phyloP scores from a whole-genome alignment of 92 coral and sea anemone species.

The Porites divaricata region DNA sequence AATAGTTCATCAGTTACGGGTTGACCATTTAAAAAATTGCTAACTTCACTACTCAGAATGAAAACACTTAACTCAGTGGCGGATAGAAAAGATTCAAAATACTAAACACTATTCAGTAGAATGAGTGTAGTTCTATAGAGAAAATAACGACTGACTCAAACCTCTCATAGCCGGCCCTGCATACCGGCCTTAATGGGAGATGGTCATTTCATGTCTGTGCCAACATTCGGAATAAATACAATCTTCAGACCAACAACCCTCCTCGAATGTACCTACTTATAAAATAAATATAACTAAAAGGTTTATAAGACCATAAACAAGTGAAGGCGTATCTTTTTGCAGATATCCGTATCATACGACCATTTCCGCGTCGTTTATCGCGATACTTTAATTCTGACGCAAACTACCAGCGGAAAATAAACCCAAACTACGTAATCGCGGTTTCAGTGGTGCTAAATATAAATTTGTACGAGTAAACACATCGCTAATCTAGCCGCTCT shows the following conservation, averaged over 20 bases:
- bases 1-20: too few species aligned
- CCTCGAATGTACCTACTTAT: not conserved
- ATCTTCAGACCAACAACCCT: not conserved
- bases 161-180: not conserved
- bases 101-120: too few species aligned
- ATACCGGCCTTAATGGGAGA: not conserved
- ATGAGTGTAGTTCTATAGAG: too few species aligned
- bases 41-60: too few species aligned
- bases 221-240: not conserved
- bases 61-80: too few species aligned
- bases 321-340: constrained; percentile 9
- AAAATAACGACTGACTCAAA: not conserved
- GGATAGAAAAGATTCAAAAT: too few species aligned
- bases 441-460: constrained; percentile 30
- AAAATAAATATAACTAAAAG: too few species aligned
- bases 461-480: constrained; percentile 19
- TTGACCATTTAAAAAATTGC: too few species aligned
- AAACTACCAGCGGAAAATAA: constrained; percentile 16
- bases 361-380: constrained; percentile 7
- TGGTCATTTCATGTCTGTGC: not conserved
- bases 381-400: constrained; percentile 16
- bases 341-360: not conserved
- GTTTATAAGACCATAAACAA: not conserved
- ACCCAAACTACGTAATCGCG: constrained; percentile 9
- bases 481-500: constrained; percentile 8